Evolutionary conservation across 2,888 invertebrate species (phyloP).

Genomic region (Agriopis leucophaearia): DNA sequence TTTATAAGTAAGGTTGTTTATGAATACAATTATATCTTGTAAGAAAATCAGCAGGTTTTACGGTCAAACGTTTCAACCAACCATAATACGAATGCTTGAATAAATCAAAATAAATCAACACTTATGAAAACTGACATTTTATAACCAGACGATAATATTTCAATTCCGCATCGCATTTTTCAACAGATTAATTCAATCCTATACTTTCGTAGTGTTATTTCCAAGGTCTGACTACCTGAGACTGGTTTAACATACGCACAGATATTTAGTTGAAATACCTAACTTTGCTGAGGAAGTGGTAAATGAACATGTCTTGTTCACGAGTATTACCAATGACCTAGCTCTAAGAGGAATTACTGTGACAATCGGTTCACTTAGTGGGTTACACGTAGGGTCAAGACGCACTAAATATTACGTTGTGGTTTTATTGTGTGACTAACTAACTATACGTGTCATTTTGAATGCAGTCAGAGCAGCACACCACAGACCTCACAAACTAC

Average conservation of each 20-base stretch:
- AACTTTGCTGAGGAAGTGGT: not conserved
- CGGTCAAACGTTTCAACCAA: not conserved
- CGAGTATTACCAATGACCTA: slow-evolving; percentile 4
- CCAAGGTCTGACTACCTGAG: slow-evolving; percentile 26
- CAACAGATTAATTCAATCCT: slow-evolving; percentile 1
- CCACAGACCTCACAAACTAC: too few species aligned
- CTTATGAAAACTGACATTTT: slow-evolving; percentile 6
- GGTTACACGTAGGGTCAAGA: not conserved
- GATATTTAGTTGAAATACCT: not conserved
- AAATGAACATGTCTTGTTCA: slow-evolving; percentile 3
- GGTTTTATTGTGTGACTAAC: slow-evolving; percentile 9
- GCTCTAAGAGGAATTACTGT: slow-evolving; percentile 4
- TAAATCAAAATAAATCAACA: not conserved
- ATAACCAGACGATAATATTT: not conserved
- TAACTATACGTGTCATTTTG: not conserved
- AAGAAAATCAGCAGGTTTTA: not conserved
- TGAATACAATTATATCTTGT: too few species aligned
- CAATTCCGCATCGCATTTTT: slow-evolving; percentile 8
- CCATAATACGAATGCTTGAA: not conserved
- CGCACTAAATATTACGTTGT: too few species aligned
- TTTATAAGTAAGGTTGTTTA: too few species aligned
- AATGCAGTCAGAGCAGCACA: too few species aligned
- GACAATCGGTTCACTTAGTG: slow-evolving; percentile 2
- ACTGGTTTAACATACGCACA: not conserved
- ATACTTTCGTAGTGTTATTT: slow-evolving; percentile 4